Base-by-base conservation (phyloP, 2,888 invertebrate species). In the Tenodera sinensis region DNA sequence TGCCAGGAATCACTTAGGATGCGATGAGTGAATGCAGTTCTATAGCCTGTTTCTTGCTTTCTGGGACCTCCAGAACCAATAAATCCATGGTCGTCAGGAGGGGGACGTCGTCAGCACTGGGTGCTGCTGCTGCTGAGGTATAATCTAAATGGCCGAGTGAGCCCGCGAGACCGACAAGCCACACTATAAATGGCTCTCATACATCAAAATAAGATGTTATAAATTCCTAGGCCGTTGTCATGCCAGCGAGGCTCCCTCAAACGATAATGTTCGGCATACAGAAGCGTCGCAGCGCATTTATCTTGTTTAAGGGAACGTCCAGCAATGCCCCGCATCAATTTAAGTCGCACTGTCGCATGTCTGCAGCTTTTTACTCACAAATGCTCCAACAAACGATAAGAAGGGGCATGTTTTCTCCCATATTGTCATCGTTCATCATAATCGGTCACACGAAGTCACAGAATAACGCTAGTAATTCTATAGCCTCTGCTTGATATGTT, bases 161-260 rank as follows among this genome's bases (percentile, higher is more conserved):
- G 54, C 54, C 54, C 54, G 54, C 54, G 54, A 71, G 54, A 71
- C 54, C 54, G 54, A 71, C 54, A 71, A 71, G 54, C 54, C 30
- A 12, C 34, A 15, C 20, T 84, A 84, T 84, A 84, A 84, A 84
- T 28, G 84, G 84, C 28, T 12, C 28, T 28, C 84, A 84, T 84
- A 84, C 84, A 84, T 84, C 84, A 84, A 84, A 84, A 84, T 84
- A 84, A 84, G 84, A 84, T 84, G 84, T 84, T 84, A 84, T 84
- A 84, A 84, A 84, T 84, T 84, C 34, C 84, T 71, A 71, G 54
- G 54, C 54, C 54, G 54, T 71, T 71, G 54, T 71, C 54, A 71
- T 71, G 54, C 54, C 54, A 71, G 20, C 15, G 25, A 71, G 54
- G 54, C 54, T 71, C 54, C 54, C 54, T 71, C 54, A 71, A 71